Base-by-base conservation (phyloP, 2,113 vertebrate species). In the Halichoerus grypus region DNA sequence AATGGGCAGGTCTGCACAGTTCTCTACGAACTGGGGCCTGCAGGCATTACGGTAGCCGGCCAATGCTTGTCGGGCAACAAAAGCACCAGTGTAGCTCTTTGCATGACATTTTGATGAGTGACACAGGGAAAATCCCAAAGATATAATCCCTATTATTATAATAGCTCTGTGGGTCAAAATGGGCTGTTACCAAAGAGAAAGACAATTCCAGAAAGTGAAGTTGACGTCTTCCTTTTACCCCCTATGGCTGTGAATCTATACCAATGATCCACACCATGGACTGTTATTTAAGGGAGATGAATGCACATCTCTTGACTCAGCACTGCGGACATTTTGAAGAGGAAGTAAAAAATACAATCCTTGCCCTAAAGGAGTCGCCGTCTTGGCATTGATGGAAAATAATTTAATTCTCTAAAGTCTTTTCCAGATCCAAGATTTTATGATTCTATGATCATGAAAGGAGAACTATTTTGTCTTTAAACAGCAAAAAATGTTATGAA, bases 381-480 rank as follows among this genome's bases (percentile, higher is more conserved):
- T 71, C 84, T 92, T 91, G 92, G 82, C 77, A 63, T 28, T 80
- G 33, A 16, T 42, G 5, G 59, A 72, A 88, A 82, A 85, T 81
- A 85, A 95, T 69, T 79, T 79, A 92, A 97, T 96, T 97, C 88
- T 91, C 87, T 83, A 53, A 94, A 42, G 71, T 97, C 57, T 94
- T 74, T 95, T 86, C 79, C 87, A 94, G 81, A 81, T 42, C 46
- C 67, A 82, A 96, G 84, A 76, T 79, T 94, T 69, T 59, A n/a
- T 59, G 79, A 93, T 87, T 96, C 84, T 84, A 5, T 57, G 39
- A 90, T 88, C 42, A n/a, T 87, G 51, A 91, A 88, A 97, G 90
- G 72, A 94, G 21, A 96, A 89, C 67, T 69, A 65, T 91, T 94
- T 97, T 92, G 94, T 95, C 94, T 97, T 79, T 92, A 88, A 90